A percentile compares a stretch with the other conserved stretches of the same genome.
Evolutionary conservation across 2,888 invertebrate species (phyloP).

Genomic region (Oscheius myriophilus): DNA sequence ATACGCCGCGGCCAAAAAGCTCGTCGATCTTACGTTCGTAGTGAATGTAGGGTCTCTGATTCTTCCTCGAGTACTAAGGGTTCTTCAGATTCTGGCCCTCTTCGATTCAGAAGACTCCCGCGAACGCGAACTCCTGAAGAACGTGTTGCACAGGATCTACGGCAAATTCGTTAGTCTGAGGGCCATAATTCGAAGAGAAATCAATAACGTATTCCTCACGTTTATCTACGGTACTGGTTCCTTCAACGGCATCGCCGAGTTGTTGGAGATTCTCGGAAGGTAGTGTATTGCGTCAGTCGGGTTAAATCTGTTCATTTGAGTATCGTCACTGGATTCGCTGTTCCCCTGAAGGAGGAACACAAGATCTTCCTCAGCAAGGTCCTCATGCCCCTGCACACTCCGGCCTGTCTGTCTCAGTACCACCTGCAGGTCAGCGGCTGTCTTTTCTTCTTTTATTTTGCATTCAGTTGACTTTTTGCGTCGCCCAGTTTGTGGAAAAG

Average conservation of each 20-base stretch:
- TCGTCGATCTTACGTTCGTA: constrained; percentile 5
- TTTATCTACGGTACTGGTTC: neutral
- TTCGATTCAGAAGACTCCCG: constrained; percentile 25
- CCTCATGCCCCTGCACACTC: constrained; percentile 12
- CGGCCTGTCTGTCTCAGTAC: neutral
- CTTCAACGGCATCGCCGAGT: constrained; percentile 17
- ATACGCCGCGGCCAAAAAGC: constrained; percentile 7
- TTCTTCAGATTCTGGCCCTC: constrained; percentile 3
- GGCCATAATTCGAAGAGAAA: constrained; percentile 14
- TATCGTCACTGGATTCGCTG: constrained; percentile 15
- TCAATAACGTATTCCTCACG: constrained; percentile 18
- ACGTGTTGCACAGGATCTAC: constrained; percentile 23
- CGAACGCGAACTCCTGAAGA: constrained; percentile 17
- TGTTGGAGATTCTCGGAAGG: constrained; percentile 19
- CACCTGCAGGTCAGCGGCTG: constrained; percentile 8
- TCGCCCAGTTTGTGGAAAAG: constrained; percentile 24
- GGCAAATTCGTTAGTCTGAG: constrained; percentile 17
- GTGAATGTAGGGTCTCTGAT: neutral
- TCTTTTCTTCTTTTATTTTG: neutral
- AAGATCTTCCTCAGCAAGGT: constrained; percentile 6
- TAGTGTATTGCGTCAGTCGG: neutral
- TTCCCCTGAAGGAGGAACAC: constrained; percentile 21
- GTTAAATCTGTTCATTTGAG: neutral
- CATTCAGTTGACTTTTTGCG: constrained; percentile 28
- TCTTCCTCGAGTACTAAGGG: neutral